Percentiles rank a stretch among this genome's conserved stretches.
These are phyloP conservation scores for Meda fulgida DNA, from an alignment of 2,797 vertebrate genomes.

Conservation along the genomic window DNA sequence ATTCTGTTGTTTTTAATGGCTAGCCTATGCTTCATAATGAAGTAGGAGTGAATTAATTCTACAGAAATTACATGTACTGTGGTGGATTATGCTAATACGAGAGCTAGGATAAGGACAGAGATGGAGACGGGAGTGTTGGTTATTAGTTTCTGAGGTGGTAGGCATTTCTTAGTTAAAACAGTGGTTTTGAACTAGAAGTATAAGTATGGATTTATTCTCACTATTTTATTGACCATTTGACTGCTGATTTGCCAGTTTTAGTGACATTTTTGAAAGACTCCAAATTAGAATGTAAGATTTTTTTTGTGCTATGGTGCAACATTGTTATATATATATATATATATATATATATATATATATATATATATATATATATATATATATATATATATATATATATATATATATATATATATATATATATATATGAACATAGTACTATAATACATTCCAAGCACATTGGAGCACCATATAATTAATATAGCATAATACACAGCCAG, in stretches of 20 bases:
- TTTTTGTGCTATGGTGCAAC: background rate
- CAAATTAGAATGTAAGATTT: background rate
- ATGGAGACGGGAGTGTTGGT: background rate
- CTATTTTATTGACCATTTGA: background rate
- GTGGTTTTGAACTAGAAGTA: background rate
- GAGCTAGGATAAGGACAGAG: constrained; percentile 56
- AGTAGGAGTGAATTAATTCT: constrained; percentile 69
- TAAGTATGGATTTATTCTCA: background rate
- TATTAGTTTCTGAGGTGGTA: constrained; percentile 8
- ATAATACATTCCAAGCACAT: too few species aligned
- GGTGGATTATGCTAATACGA: constrained; percentile 76
- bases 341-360: too few species aligned
- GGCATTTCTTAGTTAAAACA: background rate
- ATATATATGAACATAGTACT: too few species aligned
- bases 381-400: too few species aligned
- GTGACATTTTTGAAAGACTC: background rate
- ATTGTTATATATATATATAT: background rate
- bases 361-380: too few species aligned
- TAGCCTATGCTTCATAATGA: constrained; percentile 75
- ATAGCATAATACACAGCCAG: too few species aligned
- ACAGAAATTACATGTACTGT: constrained; percentile 75
- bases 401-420: too few species aligned
- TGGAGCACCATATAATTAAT: too few species aligned
- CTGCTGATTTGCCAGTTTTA: background rate
- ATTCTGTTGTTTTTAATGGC: constrained; percentile 79